Evolutionary conservation across 2,888 invertebrate species (phyloP), one percentile per base, ranked within the genome.

Genomic region (Hipparchia semele): DNA sequence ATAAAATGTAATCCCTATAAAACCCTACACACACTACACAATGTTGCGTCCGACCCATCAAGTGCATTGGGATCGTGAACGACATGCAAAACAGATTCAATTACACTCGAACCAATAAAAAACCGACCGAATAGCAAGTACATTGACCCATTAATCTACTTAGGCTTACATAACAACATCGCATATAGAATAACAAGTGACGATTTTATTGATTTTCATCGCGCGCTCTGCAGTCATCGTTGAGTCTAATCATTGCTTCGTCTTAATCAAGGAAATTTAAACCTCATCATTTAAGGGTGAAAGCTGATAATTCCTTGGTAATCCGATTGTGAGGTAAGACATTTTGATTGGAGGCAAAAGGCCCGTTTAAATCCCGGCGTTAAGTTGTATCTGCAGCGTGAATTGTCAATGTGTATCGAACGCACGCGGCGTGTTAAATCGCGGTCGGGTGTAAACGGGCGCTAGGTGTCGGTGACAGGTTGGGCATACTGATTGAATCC

Each of bases 131-230:
- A 84, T 80, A 84, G 79, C 80, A 82, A 83, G 87, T 87, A 85
- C 88, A 85, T 88, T 88, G 89, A 88, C 90, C 89, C 79, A 90
- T 81, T 90, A 87, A 89, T 88, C 89, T 83, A 89, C 84, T 86
- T 89, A 76, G 73, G 65, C 81, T 90, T 89, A 86, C 89, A 87
- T 89, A 90, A 89, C 77, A 76, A 70, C 45, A 71, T 70, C 80
- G 81, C 79, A 71, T 74, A 60, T 66, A 80, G 89, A 88, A 89
- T 88, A 86, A 75, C 81, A 86, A 87, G 80, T 79, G 79, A 76
- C 76, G 76, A 82, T 83, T 83, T 83, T 84, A 82, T 84, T 79
- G 80, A 86, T 85, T 86, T 84, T 79, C 78, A 82, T 75, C 86
- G 83, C 85, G 87, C 83, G 82, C 81, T 74, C 65, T 84, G 83